Evolutionary conservation across 2,888 invertebrate species (phyloP).

Genomic region (Dorcus parallelipipedus): DNA sequence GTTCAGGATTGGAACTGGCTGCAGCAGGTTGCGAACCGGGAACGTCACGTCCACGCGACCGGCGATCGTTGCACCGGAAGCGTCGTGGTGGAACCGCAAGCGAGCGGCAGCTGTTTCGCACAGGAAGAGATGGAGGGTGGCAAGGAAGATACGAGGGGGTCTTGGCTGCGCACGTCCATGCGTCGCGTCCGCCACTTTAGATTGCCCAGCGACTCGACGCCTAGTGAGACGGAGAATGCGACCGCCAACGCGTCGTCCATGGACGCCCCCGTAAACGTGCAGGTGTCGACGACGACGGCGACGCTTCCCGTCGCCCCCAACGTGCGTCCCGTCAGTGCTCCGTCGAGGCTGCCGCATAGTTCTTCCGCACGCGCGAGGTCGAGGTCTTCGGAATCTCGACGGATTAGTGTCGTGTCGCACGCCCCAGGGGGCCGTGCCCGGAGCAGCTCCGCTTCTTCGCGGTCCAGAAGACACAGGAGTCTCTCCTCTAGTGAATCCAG

Average conservation of each 20-base stretch:
- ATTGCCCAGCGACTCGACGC: conserved; percentile 42
- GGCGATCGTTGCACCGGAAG: conserved; percentile 40
- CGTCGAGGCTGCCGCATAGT: conserved; percentile 33
- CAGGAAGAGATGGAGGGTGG: conserved; percentile 16
- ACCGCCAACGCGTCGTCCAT: conserved; percentile 5
- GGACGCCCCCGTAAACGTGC: neutral
- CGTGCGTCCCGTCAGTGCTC: conserved; percentile 44
- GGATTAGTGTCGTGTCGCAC: conserved; percentile 30
- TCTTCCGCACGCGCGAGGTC: conserved; percentile 28
- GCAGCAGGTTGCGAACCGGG: conserved; percentile 33
- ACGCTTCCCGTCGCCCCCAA: neutral
- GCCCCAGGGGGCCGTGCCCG: conserved; percentile 37
- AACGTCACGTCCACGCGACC: conserved; percentile 38
- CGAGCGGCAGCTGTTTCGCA: conserved; percentile 11
- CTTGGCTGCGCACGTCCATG: conserved; percentile 58
- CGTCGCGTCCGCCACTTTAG: conserved; percentile 53
- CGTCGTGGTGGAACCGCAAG: conserved; percentile 35
- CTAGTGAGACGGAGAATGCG: conserved; percentile 1
- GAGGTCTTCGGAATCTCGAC: conserved; percentile 31
- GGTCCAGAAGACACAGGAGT: conserved; percentile 43
- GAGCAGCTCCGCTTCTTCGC: conserved; percentile 42
- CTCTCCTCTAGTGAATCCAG: conserved; percentile 46
- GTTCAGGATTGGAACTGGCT: conserved; percentile 41
- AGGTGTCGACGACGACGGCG: neutral
- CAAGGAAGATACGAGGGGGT: conserved; percentile 29